phyloP scores from a whole-genome alignment of 2,797 vertebrate genomes.

The Pristis pectinata region DNA sequence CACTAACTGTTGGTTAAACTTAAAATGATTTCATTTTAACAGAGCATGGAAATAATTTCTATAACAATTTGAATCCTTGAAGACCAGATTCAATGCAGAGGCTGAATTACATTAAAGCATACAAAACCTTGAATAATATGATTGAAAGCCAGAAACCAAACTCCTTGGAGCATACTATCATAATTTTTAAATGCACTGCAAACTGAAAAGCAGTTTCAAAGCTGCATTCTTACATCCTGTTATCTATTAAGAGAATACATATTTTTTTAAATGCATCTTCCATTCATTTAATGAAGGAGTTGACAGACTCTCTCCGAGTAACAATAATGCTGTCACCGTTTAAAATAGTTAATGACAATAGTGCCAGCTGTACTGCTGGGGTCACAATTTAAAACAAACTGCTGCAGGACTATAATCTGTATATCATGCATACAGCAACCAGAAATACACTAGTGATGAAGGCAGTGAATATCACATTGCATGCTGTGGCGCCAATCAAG shows the following conservation, averaged over 20 bases:
- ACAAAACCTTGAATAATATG: background rate
- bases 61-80: background rate
- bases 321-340: no score
- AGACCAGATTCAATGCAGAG: background rate
- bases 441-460: background rate
- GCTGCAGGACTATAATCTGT: background rate
- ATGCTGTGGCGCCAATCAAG: background rate
- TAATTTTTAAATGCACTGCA: background rate
- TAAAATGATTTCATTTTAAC: constrained; percentile 1
- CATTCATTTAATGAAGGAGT: background rate
- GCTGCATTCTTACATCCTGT: background rate
- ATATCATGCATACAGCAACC: background rate
- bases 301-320: no score
- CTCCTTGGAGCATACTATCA: background rate
- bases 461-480: background rate
- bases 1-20: constrained; percentile 1
- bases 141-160: background rate
- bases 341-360: no score
- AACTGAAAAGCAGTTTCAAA: background rate
- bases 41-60: background rate
- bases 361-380: no score
- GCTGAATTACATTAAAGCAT: background rate
- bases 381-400: no score
- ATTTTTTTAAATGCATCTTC: background rate
- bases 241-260: background rate